These are phyloP conservation scores for Galaxea fascicularis DNA, from an alignment of 92 coral and sea anemone genomes.

Conservation along the genomic window DNA sequence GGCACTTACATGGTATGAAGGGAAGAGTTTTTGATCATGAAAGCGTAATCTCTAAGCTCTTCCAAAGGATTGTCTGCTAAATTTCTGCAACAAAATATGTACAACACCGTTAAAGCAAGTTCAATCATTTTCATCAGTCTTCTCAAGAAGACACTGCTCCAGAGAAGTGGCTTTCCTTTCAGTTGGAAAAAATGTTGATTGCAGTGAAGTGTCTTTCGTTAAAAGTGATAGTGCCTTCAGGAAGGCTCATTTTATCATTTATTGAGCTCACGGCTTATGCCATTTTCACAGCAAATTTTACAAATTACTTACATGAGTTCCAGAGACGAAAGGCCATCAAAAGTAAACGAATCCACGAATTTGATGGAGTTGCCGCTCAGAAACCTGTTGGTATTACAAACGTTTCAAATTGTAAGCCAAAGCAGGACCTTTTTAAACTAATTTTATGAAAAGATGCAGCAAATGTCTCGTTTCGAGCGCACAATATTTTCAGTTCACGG, in stretches of 20 bases:
- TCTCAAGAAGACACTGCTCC: too few species aligned
- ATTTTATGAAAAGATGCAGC: too few species aligned
- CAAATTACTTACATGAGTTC: constrained; percentile 1
- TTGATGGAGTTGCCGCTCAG: constrained; percentile 1
- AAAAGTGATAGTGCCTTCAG: too few species aligned
- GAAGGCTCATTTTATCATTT: neutral
- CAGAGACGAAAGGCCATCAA: constrained; percentile 21
- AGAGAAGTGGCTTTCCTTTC: too few species aligned
- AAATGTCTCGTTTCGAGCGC: too few species aligned
- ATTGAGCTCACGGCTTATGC: neutral
- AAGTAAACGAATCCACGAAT: constrained; percentile 23
- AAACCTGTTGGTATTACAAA: neutral
- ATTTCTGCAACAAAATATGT: constrained; percentile 2
- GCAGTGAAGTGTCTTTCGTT: too few species aligned
- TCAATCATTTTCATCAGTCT: neutral
- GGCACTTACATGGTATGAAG: constrained; percentile 25
- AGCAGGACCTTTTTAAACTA: neutral
- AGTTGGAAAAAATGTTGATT: too few species aligned
- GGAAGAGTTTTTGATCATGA: neutral
- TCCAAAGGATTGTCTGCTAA: constrained; percentile 31
- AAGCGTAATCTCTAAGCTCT: neutral
- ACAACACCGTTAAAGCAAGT: neutral
- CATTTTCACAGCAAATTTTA: too few species aligned
- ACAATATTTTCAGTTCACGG: too few species aligned
- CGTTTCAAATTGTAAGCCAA: neutral